Evolutionary conservation across 2,113 vertebrate genomes (phyloP).

Genomic region (Noturus placidus): DNA sequence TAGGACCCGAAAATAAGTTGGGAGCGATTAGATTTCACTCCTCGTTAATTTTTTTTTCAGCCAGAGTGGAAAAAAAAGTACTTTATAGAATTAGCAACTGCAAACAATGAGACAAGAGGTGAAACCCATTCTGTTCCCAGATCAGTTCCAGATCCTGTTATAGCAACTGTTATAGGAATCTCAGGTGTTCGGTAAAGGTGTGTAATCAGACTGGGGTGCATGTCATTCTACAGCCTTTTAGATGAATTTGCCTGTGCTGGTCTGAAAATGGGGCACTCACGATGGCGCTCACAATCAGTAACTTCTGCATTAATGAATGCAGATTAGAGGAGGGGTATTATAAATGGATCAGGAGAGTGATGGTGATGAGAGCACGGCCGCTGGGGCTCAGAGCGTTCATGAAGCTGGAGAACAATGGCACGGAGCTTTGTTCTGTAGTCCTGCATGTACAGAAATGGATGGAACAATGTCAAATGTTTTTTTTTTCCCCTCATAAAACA

Average conservation of each 20-base stretch:
- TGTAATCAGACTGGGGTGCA: background rate
- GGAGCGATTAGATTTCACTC: background rate
- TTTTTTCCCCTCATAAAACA: too few relatives aligned
- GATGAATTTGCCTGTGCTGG: background rate
- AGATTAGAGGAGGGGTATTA: conserved; percentile 35
- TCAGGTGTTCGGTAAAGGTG: background rate
- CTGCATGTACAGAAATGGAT: background rate
- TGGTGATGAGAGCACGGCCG: conserved; percentile 9
- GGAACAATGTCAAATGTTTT: background rate
- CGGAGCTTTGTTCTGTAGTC: background rate
- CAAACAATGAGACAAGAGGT: conserved; percentile 2
- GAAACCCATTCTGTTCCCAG: background rate
- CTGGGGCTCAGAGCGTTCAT: background rate
- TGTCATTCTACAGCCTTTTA: background rate
- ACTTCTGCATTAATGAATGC: conserved; percentile 49
- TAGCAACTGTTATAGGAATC: background rate
- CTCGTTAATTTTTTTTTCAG: background rate
- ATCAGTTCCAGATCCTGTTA: background rate
- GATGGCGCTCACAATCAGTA: conserved; percentile 33
- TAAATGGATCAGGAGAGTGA: conserved; percentile 40
- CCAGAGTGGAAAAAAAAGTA: background rate
- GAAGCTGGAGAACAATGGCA: conserved; percentile 15
- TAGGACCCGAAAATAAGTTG: conserved; percentile 7
- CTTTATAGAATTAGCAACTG: background rate
- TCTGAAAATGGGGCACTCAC: conserved; percentile 34